These are phyloP conservation scores for Brachionus angularis DNA, from an alignment of 1,140 invertebrate species.

Conservation along the genomic window DNA sequence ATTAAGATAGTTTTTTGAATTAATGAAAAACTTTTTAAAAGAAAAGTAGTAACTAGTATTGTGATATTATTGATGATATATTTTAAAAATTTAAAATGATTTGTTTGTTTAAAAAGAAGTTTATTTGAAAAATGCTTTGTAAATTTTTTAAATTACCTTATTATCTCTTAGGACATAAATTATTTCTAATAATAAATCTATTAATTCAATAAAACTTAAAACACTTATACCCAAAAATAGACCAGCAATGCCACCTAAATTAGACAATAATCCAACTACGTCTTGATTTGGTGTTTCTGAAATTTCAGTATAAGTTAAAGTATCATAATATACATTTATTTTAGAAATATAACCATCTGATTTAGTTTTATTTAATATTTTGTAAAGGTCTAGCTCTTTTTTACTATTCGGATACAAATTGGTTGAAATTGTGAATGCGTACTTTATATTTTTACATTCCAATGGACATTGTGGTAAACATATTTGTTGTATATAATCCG, in stretches of 20 bases:
- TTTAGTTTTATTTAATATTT: neutral
- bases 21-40: too few species aligned
- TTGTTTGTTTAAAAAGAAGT: too few species aligned
- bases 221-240: constrained; percentile 35
- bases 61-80: too few species aligned
- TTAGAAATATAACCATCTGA: neutral
- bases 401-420: neutral
- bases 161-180: too few species aligned
- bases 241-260: constrained; percentile 1
- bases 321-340: constrained; percentile 8
- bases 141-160: too few species aligned
- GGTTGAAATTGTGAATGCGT: neutral
- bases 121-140: too few species aligned
- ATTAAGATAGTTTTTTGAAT: too few species aligned
- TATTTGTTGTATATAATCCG: neutral
- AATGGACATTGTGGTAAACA: constrained; percentile 9
- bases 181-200: neutral
- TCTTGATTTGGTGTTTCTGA: neutral
- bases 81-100: too few species aligned
- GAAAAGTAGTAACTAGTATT: too few species aligned
- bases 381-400: neutral
- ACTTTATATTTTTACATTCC: neutral
- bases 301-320: neutral
- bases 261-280: neutral
- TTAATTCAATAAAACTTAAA: constrained; percentile 6